Conservation (phyloP, 2,797 vertebrate species). For the Danio choprae region DNA sequence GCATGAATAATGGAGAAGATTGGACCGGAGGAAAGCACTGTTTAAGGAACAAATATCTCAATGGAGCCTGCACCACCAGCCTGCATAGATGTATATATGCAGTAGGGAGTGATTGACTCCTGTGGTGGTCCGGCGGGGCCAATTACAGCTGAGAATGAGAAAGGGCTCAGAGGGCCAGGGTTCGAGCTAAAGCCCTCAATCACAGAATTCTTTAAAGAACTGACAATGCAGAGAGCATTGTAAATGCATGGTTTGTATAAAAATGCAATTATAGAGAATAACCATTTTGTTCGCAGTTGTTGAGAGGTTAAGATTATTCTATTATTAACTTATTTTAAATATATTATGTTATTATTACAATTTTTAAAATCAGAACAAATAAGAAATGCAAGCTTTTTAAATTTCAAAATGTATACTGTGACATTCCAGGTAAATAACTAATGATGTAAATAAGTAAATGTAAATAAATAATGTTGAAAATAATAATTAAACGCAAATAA, state of each 20-base stretch:
- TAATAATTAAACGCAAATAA: too few species aligned
- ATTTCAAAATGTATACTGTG: too few species aligned
- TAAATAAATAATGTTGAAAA: too few species aligned
- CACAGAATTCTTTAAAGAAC: neutral
- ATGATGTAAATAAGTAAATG: too few species aligned
- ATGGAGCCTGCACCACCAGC: neutral
- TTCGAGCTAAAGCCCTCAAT: neutral
- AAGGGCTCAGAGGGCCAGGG: neutral
- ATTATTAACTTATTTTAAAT: too few species aligned
- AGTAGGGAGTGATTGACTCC: conserved; percentile 47
- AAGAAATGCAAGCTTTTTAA: too few species aligned
- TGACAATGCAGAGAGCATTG: conserved; percentile 2
- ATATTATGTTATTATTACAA: too few species aligned
- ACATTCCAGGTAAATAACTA: too few species aligned
- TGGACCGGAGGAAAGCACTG: conserved; percentile 10
- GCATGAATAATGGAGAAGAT: conserved; percentile 56
- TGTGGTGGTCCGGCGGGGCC: conserved; percentile 44
- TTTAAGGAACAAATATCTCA: conserved; percentile 29
- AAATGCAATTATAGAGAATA: neutral
- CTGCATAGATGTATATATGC: neutral
- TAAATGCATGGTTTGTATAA: neutral
- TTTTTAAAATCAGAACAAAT: too few species aligned
- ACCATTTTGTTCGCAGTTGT: neutral
- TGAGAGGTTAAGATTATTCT: neutral
- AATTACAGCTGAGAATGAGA: conserved; percentile 52